Conservation (phyloP, 2,888 invertebrate species). For the Sericinus montela region DNA sequence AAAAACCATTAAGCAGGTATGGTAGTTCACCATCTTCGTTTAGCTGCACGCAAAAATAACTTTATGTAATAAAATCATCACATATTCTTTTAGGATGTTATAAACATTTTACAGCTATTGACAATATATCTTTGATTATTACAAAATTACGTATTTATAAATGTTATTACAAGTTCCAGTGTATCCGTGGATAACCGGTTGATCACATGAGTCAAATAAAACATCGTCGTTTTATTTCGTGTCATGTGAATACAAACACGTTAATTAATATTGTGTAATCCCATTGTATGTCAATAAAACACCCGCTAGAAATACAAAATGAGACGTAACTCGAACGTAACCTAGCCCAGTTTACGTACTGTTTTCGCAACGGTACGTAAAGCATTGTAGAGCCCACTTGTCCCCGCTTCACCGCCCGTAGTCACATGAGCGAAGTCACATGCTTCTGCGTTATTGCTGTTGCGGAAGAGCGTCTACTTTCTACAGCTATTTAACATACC, state of each 20-base stretch:
- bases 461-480: conserved; percentile 53
- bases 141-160: neutral
- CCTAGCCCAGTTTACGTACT: conserved; percentile 36
- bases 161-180: neutral
- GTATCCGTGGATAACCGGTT: conserved; percentile 17
- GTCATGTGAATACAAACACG: conserved; percentile 24
- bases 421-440: conserved; percentile 55
- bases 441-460: conserved; percentile 43
- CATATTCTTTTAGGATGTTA: too few relatives aligned
- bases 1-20: too few relatives aligned
- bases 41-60: too few relatives aligned
- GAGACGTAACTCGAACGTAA: conserved; percentile 41
- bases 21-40: too few relatives aligned
- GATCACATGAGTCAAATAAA: conserved; percentile 21
- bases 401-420: conserved; percentile 21
- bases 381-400: conserved; percentile 37
- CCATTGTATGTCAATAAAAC: conserved; percentile 48
- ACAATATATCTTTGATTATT: conserved; percentile 1
- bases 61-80: too few relatives aligned
- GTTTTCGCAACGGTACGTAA: conserved; percentile 47
- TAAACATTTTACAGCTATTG: neutral
- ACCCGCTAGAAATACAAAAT: conserved; percentile 45
- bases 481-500: conserved; percentile 39
- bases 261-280: conserved; percentile 46
- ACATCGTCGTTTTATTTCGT: conserved; percentile 10